phyloP scores from a whole-genome alignment of 2,888 invertebrate species.

The Priocnemis perturbator region DNA sequence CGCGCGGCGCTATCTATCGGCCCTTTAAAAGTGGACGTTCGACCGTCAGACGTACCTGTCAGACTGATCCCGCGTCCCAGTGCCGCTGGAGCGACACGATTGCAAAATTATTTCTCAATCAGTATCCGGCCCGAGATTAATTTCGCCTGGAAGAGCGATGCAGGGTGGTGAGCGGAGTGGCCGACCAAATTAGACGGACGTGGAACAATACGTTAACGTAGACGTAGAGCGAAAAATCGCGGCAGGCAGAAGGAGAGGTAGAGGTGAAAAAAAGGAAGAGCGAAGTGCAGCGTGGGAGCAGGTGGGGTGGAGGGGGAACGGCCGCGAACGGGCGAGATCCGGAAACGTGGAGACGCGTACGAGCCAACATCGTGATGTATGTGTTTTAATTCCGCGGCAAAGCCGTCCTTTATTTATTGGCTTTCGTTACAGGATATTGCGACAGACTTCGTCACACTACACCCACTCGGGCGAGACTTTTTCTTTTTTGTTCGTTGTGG shows the following conservation, averaged over 20 bases:
- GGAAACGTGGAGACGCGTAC: constrained; percentile 52
- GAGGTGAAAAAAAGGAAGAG: too few species aligned
- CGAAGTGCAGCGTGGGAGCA: not conserved
- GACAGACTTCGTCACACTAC: constrained; percentile 62
- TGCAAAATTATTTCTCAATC: constrained; percentile 38
- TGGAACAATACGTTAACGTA: not conserved
- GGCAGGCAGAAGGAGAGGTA: too few species aligned
- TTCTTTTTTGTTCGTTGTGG: too few species aligned
- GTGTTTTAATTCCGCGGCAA: constrained; percentile 68
- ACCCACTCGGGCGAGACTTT: not conserved
- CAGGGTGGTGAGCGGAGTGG: not conserved
- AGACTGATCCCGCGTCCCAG: too few species aligned
- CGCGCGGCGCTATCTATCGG: constrained; percentile 1
- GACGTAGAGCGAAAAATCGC: constrained; percentile 13
- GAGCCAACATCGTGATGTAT: constrained; percentile 64
- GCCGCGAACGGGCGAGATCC: constrained; percentile 42
- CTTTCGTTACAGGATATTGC: constrained; percentile 69
- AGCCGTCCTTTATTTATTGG: constrained; percentile 70
- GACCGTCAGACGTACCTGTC: too few species aligned
- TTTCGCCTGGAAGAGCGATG: not conserved
- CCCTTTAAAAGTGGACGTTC: not conserved
- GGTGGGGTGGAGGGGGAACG: constrained; percentile 4
- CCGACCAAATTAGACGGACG: not conserved
- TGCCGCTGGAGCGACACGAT: constrained; percentile 4
- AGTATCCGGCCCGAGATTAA: constrained; percentile 12